Base-by-base conservation (phyloP, 2,888 invertebrate species). In the Pherbina coryleti region DNA sequence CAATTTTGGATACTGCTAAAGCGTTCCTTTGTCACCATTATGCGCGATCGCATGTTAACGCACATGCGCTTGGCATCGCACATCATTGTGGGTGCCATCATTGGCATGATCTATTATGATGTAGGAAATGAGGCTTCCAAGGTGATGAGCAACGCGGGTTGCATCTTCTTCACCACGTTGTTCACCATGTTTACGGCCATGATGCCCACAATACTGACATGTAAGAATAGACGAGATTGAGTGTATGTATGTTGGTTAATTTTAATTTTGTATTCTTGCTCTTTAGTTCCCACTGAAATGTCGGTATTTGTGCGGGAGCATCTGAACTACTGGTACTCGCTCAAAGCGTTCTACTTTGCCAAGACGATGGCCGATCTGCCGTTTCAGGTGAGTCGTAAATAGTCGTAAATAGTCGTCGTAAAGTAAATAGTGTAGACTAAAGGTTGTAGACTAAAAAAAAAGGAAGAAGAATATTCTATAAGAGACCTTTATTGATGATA, bases 181-280 rank as follows among this genome's bases (percentile, higher is more conserved):
- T 98, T 98, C 90, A 95, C 98, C 83, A 98, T 98, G 95, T 98
- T 98, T 89, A 97, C 98, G 74, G 97, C 98, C 71, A 96, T 98
- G 95, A 98, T 98, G 98, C 98, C 98, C 81, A 98, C 98, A 71
- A 97, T 98, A 86, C 93, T 98, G 85, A 98, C 98, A 87, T 98
- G 98, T 98, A 91, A 95, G 96, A 93, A 28, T 44, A n/a, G 31
- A 9, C 55, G 19, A 11, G 4, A 31, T 44, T 71, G 19, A 7
- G 7, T n/a, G n/a, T 14, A 25, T 31, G 9, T 69, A 5, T 22
- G 19, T 3, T 2, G 31, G 1, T 69, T 51, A 25, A 17, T 49
- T 9, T 17, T 37, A 19, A 70, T 67, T 69, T 57, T n/a, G 17
- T 28, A 25, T 2, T 64, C 11, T 64, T 25, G 28, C 4, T 37